Conservation (phyloP, 2,113 vertebrate species). For the Halichoerus grypus region DNA sequence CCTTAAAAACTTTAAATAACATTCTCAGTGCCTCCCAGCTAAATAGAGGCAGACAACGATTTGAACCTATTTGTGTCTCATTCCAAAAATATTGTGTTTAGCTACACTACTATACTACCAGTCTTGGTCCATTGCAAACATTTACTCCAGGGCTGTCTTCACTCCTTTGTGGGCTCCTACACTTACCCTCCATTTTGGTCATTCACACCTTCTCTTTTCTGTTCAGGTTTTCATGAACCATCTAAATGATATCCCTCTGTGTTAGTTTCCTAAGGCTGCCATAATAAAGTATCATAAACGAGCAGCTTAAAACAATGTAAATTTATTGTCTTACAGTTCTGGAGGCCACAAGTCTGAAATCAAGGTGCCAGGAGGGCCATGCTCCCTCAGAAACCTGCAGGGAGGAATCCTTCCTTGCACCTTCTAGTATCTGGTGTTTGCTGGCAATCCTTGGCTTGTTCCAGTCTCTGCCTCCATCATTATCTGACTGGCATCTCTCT, state of each 20-base stretch:
- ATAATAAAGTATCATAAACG: background rate
- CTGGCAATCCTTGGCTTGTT: background rate
- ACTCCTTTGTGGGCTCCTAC: accelerated
- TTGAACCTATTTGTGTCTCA: background rate
- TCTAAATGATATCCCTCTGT: too few relatives aligned
- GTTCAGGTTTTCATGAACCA: background rate
- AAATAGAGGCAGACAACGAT: background rate
- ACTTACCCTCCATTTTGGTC: background rate
- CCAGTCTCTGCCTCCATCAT: background rate
- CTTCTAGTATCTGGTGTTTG: background rate
- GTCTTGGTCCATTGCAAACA: background rate
- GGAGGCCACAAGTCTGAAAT: background rate
- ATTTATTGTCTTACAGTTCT: background rate
- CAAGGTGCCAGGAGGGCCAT: background rate
- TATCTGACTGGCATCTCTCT: background rate
- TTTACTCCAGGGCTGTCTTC: background rate
- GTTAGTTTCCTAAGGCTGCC: background rate
- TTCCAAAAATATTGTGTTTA: background rate
- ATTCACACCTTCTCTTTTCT: background rate
- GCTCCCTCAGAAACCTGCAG: background rate
- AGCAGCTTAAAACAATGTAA: background rate
- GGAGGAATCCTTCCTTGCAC: background rate
- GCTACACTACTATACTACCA: background rate
- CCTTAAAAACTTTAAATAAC: constrained; percentile 30
- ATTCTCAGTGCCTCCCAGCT: background rate